Percentiles rank a stretch among this genome's conserved stretches.
Conservation (phyloP, 2,888 invertebrate species). For the Lycocerus yunnanus region DNA sequence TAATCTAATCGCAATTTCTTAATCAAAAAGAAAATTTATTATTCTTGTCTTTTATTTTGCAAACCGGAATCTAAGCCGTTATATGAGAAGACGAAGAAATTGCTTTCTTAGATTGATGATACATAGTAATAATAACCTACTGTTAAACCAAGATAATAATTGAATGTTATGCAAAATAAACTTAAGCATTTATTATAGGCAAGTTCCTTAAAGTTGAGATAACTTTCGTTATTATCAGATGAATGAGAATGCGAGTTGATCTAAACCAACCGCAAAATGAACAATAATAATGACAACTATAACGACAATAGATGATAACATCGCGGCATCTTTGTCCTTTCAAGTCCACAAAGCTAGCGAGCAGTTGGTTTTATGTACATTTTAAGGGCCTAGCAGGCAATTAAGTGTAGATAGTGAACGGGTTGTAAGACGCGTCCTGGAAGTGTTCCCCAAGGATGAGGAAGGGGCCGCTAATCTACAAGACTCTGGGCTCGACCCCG, state of each 20-base stretch:
- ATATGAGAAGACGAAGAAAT: too few species aligned
- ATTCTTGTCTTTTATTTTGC: not conserved
- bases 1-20: not conserved
- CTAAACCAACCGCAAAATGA: constrained; percentile 34
- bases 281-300: constrained; percentile 38
- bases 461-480: constrained; percentile 49
- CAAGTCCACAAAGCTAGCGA: constrained; percentile 45
- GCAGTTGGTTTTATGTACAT: constrained; percentile 49
- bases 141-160: not conserved
- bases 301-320: constrained; percentile 39
- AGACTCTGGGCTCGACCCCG: constrained; percentile 47
- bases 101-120: too few species aligned
- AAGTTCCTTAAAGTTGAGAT: constrained; percentile 24
- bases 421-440: constrained; percentile 51
- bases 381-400: constrained; percentile 45
- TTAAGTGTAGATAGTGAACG: constrained; percentile 41
- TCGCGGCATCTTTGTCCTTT: constrained; percentile 41
- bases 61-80: too few species aligned
- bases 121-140: too few species aligned
- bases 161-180: not conserved
- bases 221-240: constrained; percentile 17
- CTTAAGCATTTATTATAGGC: constrained; percentile 12
- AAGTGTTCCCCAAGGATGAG: constrained; percentile 52
- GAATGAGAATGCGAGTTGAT: constrained; percentile 11
- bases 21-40: not conserved